A percentile compares a stretch with the other conserved stretches of the same genome.
Evolutionary conservation across 2,113 vertebrate species (phyloP).

Genomic region (Zapus hudsonius): DNA sequence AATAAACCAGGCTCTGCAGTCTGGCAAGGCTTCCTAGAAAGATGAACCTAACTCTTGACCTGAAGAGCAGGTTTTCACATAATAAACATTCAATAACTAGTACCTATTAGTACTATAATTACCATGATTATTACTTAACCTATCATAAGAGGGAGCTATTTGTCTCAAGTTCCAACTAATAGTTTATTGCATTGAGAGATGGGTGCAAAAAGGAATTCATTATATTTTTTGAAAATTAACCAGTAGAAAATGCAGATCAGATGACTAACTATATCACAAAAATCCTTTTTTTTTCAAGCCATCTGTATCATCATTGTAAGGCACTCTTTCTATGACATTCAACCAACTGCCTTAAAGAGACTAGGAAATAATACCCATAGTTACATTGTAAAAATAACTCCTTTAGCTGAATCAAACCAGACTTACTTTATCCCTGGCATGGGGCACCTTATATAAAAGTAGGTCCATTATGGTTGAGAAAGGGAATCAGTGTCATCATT

Average conservation of each 20-base stretch:
- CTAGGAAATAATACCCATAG: neutral
- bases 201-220: neutral
- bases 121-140: neutral
- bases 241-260: neutral
- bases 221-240: neutral
- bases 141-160: neutral
- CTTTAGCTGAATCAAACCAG: neutral
- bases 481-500: neutral
- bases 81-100: neutral
- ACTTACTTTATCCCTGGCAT: neutral
- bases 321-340: neutral
- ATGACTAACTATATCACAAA: neutral
- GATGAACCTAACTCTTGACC: neutral
- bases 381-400: neutral
- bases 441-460: neutral
- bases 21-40: neutral
- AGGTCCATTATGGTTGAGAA: neutral
- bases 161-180: neutral
- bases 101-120: neutral
- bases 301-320: neutral
- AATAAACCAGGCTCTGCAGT: neutral
- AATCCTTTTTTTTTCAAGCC: neutral
- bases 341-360: neutral
- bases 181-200: neutral
- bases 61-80: neutral